Base-by-base conservation (phyloP, 2,888 invertebrate genomes). In the Lampropteryx suffumata region DNA sequence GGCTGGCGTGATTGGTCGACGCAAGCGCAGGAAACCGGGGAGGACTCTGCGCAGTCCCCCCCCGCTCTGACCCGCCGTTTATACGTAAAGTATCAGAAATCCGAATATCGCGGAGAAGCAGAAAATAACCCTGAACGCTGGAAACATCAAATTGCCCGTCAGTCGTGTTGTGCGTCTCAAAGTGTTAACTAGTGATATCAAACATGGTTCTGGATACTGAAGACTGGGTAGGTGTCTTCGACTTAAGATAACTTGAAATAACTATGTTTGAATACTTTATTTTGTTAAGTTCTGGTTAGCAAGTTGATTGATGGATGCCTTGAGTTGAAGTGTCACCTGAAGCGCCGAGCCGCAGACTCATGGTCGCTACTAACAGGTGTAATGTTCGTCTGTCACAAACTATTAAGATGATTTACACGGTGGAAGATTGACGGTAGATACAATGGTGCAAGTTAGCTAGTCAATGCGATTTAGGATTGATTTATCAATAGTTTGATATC, bases 121-220 rank as follows among this genome's bases (percentile, higher is more conserved):
- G 85, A 88, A 81, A 89, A 90, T 90, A 90, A 88, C 87, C 85
- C 87, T 83, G 86, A 85, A 84, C 85, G 86, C 81, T 85, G 89
- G 84, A 86, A 84, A 72, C 84, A 72, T 69, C 76, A 79, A 71
- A 74, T 67, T 76, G 64, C 73, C 73, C 70, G 79, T 71, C 89
- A 90, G 89, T 90, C 89, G 89, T 90, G 89, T 89, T 89, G 89
- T 90, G 89, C 87, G 88, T 88, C 89, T 89, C 89, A 84, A 71
- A 87, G 89, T 89, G 89, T 76, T 87, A 86, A 85, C 89, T 77
- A 87, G 90, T 90, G 88, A 86, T 77, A 82, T 80, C 73, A 76
- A 86, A 81, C 79, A 90, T 90, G 90, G 89, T 77, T 85, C 84
- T 89, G 82, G 88, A 89, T 68, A 87, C 89, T 64, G 82, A 87